phyloP scores from a whole-genome alignment of 2,797 vertebrate species.

The Rousettus madagascariensis region DNA sequence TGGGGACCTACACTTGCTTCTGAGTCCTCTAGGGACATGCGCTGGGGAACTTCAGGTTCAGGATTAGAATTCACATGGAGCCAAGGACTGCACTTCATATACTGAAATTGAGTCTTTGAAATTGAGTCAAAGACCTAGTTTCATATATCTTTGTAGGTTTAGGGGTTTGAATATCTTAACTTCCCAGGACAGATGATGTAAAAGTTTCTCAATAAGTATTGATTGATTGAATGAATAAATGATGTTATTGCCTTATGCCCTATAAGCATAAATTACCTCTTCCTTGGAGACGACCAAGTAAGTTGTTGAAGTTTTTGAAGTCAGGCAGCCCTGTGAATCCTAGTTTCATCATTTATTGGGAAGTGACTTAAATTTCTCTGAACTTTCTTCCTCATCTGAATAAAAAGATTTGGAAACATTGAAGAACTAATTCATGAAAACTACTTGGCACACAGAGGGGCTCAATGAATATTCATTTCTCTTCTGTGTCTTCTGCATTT shows the following conservation, averaged over 20 bases:
- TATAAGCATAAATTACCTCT: not conserved
- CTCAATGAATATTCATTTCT: not conserved
- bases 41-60: rapidly evolving
- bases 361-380: not conserved
- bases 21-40: not conserved
- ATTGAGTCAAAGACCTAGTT: not conserved
- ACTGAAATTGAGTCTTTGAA: not conserved
- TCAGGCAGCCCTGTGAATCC: not conserved
- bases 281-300: not conserved
- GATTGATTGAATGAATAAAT: not conserved
- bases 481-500: not conserved
- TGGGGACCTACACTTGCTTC: not conserved
- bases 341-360: not conserved
- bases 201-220: not conserved
- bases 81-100: not conserved
- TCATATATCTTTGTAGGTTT: not conserved
- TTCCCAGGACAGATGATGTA: not conserved
- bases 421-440: not conserved
- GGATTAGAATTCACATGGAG: not conserved
- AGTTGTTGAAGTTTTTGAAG: not conserved
- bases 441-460: rapidly evolving
- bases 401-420: not conserved
- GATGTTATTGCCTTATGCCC: not conserved
- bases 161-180: not conserved
- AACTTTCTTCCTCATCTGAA: not conserved